Conservation (phyloP, 2,888 invertebrate genomes). For the Andrena bucephala region DNA sequence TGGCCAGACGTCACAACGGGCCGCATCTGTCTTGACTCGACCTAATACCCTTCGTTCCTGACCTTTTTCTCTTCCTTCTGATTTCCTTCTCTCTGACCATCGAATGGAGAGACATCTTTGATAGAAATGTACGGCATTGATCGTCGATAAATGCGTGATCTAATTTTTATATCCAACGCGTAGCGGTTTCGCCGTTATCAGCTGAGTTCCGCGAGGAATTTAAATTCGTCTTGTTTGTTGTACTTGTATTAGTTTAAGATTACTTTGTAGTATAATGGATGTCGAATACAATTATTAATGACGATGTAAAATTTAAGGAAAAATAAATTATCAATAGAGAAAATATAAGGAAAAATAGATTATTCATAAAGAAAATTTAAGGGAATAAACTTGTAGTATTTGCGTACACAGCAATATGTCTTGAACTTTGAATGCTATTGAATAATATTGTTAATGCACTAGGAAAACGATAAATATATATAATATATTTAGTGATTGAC, state of each 20-base stretch:
- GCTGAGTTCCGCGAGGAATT: background rate
- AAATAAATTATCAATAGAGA: background rate
- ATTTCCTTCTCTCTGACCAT: constrained; percentile 30
- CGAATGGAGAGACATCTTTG: constrained; percentile 55
- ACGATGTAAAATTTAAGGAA: background rate
- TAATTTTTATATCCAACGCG: background rate
- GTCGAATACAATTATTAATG: background rate
- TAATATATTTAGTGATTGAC: background rate
- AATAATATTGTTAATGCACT: background rate
- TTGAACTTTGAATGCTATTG: background rate
- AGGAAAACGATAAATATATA: background rate
- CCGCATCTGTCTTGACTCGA: constrained; percentile 49
- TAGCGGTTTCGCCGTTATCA: background rate
- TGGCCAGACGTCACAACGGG: constrained; percentile 49
- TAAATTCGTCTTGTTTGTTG: background rate
- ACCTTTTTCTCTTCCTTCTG: constrained; percentile 40
- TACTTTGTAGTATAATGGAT: background rate
- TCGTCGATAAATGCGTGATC: constrained; percentile 53
- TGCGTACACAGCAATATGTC: too few species aligned
- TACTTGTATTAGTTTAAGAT: background rate
- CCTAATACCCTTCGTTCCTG: constrained; percentile 49
- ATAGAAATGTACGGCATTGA: constrained; percentile 21
- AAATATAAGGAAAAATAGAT: background rate
- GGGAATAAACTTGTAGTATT: background rate
- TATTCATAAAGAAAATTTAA: too few species aligned